phyloP scores from a whole-genome alignment of 2,797 vertebrate species.

The Coregonus sp. region DNA sequence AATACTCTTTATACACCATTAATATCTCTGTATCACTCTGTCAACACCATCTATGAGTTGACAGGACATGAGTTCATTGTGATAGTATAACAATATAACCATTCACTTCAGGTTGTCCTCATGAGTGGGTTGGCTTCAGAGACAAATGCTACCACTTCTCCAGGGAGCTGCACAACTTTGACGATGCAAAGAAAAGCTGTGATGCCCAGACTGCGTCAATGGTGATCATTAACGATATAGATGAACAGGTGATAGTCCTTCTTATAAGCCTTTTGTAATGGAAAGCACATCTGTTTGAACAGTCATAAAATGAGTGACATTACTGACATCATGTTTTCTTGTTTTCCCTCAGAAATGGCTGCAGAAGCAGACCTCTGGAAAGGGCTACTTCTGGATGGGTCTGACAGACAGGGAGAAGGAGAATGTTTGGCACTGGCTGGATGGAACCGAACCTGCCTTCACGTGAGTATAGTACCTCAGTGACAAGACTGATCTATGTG shows the following conservation, averaged over 20 bases:
- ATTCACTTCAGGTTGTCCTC: constrained; percentile 79
- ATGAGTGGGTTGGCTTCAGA: constrained; percentile 84
- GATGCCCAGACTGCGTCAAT: constrained; percentile 78
- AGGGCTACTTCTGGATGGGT: constrained; percentile 92
- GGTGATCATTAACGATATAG: constrained; percentile 84
- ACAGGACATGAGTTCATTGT: background rate
- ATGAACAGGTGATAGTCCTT: constrained; percentile 83
- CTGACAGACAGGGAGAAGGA: constrained; percentile 85
- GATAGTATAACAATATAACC: background rate
- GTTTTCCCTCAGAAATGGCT: constrained; percentile 84
- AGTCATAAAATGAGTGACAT: background rate
- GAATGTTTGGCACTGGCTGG: constrained; percentile 89
- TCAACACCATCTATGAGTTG: background rate
- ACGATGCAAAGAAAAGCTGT: constrained; percentile 83
- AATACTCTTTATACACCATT: background rate
- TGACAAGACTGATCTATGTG: background rate
- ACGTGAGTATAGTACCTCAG: constrained; percentile 74
- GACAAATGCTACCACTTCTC: constrained; percentile 93
- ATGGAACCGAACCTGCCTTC: constrained; percentile 83
- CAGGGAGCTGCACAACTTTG: constrained; percentile 81
- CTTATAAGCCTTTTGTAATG: background rate
- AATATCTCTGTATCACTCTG: background rate
- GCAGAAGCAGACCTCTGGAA: constrained; percentile 79
- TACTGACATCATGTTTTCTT: constrained; percentile 41
- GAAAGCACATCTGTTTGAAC: background rate